Base-by-base conservation (phyloP, 2,888 invertebrate species). In the Troides oblongomaculatus region DNA sequence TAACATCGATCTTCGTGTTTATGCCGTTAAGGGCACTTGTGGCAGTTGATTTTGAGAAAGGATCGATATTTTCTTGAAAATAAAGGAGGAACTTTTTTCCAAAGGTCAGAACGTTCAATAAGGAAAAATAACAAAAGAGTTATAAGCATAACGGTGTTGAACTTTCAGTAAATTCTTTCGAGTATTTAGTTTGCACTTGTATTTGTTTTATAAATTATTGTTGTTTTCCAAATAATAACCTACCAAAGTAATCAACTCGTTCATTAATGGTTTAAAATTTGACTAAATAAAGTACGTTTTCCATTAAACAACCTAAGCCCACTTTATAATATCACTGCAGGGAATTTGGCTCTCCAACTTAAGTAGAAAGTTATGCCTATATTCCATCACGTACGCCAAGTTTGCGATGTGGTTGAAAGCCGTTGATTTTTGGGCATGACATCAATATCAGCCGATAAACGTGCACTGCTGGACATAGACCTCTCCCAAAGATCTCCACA, bases 11-110 rank as follows among this genome's bases (percentile, higher is more conserved):
- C 56, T 56, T 3, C 12, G 17, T 62, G 18, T 58, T 30, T 10
- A 5, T 36, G 6, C 12, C 46, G 23, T 59, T 25, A 59, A 62
- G 63, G 50, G 46, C 62, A 58, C 39, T 36, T 21, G 30, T 50
- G 6, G 50, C 65, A 25, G 25, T 21, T 57, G 56, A 57, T 64
- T 56, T 62, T 23, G 18, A 62, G 43, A 62, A 61, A 39, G 10
- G 10, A 30, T 60, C 36, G 17, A 25, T 23, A 5, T 17, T 59
- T 59, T 25, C 59, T 59, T 30, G 36, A 39, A 36, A 61, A 60
- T 30, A 25, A 23, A 4, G 7, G 17, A 30, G 30, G 36, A 25
- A 57, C 18, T 57, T 21, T 21, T 57, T 57, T 7, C 10, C 6
- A 57, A 57, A 57, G 50, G 50, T 50, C 50, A 50, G 50, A 50